A percentile compares a stretch with the other conserved stretches of the same genome.
These are phyloP conservation scores for Campoletis sonorensis DNA, from an alignment of 1,140 invertebrate species.

Conservation along the genomic window DNA sequence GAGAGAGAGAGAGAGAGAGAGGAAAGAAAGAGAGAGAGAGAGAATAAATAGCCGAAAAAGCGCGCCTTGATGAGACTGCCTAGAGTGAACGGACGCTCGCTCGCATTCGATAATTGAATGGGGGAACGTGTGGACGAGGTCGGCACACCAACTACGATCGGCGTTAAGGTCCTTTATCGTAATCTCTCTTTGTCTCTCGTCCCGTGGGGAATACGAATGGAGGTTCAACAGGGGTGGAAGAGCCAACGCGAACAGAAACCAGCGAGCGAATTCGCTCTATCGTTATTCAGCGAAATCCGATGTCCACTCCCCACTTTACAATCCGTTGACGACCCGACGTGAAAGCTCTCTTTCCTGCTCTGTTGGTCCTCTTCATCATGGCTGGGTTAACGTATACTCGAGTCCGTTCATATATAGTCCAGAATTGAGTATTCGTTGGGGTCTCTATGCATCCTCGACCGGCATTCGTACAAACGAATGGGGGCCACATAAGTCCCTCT, in stretches of 20 bases:
- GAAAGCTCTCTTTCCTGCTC: constrained; percentile 35
- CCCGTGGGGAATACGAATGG: background rate
- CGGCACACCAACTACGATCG: constrained; percentile 58
- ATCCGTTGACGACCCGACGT: constrained; percentile 41
- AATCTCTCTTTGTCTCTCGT: constrained; percentile 21
- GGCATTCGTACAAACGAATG: constrained; percentile 1
- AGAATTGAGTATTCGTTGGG: background rate
- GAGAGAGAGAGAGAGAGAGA: constrained; percentile 24
- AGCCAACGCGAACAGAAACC: constrained; percentile 5
- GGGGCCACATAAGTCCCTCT: no score
- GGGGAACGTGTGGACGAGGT: constrained; percentile 61
- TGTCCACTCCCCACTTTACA: constrained; percentile 43
- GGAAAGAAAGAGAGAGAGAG: constrained; percentile 18
- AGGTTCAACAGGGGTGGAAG: background rate
- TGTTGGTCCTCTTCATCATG: background rate
- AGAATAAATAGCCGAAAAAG: constrained; percentile 36
- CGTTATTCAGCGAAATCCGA: constrained; percentile 60
- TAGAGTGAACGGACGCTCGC: constrained; percentile 26
- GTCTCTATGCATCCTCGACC: background rate
- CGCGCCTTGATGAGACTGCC: constrained; percentile 20
- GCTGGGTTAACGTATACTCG: background rate
- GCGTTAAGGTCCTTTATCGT: constrained; percentile 58
- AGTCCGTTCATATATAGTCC: background rate
- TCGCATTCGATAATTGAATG: constrained; percentile 66
- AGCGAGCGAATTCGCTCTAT: constrained; percentile 49